These are phyloP conservation scores for Geopemphigus sp. DNA, from an alignment of 1,140 invertebrate species.

Conservation along the genomic window DNA sequence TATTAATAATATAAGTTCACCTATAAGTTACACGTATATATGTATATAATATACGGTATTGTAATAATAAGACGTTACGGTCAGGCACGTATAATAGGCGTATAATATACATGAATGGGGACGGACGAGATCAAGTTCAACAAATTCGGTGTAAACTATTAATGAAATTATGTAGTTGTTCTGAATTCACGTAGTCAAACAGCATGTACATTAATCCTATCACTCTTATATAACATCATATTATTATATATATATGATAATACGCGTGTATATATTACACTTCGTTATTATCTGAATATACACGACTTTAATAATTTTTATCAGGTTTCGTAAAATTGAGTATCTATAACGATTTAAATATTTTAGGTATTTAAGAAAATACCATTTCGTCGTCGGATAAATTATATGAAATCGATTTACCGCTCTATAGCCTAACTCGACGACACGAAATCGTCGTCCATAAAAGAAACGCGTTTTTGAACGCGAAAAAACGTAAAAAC, in stretches of 20 bases:
- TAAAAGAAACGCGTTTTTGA: too few species aligned
- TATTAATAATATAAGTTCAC: too few species aligned
- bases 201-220: neutral
- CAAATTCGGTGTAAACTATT: neutral
- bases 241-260: neutral
- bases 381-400: too few species aligned
- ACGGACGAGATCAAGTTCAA: constrained; percentile 17
- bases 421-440: too few species aligned
- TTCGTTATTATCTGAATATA: neutral
- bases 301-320: neutral
- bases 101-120: neutral
- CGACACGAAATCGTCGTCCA: too few species aligned
- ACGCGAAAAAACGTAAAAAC: too few species aligned
- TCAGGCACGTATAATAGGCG: neutral
- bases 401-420: too few species aligned
- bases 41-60: neutral
- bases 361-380: too few species aligned
- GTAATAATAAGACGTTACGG: neutral
- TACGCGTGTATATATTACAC: neutral
- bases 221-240: neutral
- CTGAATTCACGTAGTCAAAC: neutral
- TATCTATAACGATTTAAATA: neutral
- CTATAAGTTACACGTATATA: too few species aligned
- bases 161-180: neutral
- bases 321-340: neutral